Base-by-base conservation (phyloP, 1,140 invertebrate genomes). In the Drosophila navojoa region DNA sequence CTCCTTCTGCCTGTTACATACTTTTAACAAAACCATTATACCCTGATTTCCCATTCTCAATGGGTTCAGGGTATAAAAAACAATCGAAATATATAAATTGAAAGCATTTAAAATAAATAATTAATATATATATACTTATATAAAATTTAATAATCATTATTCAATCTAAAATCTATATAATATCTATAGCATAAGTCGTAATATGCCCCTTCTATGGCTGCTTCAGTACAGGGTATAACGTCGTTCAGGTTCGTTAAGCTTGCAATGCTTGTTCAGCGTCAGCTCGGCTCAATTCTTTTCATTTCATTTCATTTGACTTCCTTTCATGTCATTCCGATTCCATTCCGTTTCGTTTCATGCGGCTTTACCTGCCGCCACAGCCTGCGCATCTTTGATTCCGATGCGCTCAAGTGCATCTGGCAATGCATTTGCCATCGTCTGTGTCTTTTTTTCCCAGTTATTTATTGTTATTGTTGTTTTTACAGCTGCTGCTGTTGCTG, bases 371-470 rank as follows among this genome's bases (percentile, higher is more conserved):
- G 13, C 7, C 38, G 5, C 15, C 35, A 22, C 35, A 22, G 4
- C 11, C 35, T 35, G 6, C 35, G 35, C 53, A 55, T 55, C 53
- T 55, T 22, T 19, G 13, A 40, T 40, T 40, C 9, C 66, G 49
- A 45, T 69, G 60, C 60, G 60, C 68, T 70, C 32, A 66, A 49
- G 53, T 57, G 69, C 69, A 71, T 66, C 61, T 22, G 11, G 35
- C 35, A 53, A 44, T 44, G n/a, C 15, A 50, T 68, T 59, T 58
- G 32, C 32, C n/a, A 50, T 58, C 54, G 49, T 53, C 19, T 22
- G 44, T 40, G 11, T 40, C 32, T 9, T 27, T 10, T 15, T 53
- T 53, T 53, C 10, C 10, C 11, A n/a, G 2, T 15, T 53, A 6
- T 53, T 44, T 15, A 22, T 50, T 57, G 49, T 40, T 32, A 9